Conservation (phyloP, 2,888 invertebrate genomes). For the Xanthia icteritia region DNA sequence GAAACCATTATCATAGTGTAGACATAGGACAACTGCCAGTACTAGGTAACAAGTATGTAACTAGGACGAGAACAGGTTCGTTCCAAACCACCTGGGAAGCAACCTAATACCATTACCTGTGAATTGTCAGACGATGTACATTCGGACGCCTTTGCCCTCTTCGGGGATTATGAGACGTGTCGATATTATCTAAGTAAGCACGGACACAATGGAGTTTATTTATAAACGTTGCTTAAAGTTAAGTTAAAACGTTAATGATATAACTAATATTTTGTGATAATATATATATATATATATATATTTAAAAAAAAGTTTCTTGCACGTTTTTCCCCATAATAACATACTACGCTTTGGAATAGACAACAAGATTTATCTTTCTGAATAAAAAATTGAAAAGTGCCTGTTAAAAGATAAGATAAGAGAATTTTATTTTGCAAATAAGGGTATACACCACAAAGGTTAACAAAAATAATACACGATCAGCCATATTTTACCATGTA, state of each 20-base stretch:
- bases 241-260: not conserved
- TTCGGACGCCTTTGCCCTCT: slow-evolving; percentile 32
- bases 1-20: not conserved
- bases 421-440: too few species aligned
- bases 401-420: too few species aligned
- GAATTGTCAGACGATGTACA: slow-evolving; percentile 34
- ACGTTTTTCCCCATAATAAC: not conserved
- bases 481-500: too few species aligned
- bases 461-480: too few species aligned
- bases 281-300: too few species aligned
- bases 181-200: not conserved
- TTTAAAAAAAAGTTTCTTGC: not conserved
- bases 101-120: slow-evolving; percentile 30
- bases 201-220: not conserved
- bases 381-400: too few species aligned
- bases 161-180: slow-evolving; percentile 27
- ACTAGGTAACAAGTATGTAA: not conserved
- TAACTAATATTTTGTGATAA: not conserved
- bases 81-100: slow-evolving; percentile 5
- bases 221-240: not conserved
- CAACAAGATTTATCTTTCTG: too few species aligned
- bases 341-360: too few species aligned
- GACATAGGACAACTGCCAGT: not conserved
- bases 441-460: too few species aligned
- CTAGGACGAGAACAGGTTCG: slow-evolving; percentile 20